These are phyloP conservation scores for Centropus unirufus DNA, from an alignment of 2,113 vertebrate species.

Conservation along the genomic window DNA sequence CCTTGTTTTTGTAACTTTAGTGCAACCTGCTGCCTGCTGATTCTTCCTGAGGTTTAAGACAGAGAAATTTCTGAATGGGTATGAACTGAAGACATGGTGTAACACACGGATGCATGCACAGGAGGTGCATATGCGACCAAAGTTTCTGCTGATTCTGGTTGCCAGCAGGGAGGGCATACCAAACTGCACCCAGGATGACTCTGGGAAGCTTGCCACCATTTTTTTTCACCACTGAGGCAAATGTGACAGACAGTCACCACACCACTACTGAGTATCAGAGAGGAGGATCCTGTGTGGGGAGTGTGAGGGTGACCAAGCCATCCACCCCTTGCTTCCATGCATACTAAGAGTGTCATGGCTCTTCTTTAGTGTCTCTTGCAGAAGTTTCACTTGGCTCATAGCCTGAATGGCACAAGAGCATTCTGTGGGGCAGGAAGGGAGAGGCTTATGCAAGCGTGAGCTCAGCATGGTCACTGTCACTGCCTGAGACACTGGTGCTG, in stretches of 20 bases:
- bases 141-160: not conserved
- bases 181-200: not conserved
- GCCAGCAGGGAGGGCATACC: not conserved
- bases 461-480: not conserved
- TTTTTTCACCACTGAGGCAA: not conserved
- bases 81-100: not conserved
- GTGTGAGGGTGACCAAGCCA: fast-evolving
- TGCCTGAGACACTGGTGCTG: not conserved
- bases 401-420: not conserved
- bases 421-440: not conserved
- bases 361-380: not conserved
- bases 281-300: not conserved
- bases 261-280: not conserved
- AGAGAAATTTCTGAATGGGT: not conserved
- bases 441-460: fast-evolving
- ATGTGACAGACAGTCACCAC: not conserved
- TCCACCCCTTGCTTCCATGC: not conserved
- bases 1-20: not conserved
- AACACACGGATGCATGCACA: not conserved
- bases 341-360: not conserved
- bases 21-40: not conserved
- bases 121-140: not conserved
- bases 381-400: not conserved
- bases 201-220: not conserved
- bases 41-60: not conserved